Conservation (phyloP, 2,797 vertebrate species). For the Artibeus jamaicensis region DNA sequence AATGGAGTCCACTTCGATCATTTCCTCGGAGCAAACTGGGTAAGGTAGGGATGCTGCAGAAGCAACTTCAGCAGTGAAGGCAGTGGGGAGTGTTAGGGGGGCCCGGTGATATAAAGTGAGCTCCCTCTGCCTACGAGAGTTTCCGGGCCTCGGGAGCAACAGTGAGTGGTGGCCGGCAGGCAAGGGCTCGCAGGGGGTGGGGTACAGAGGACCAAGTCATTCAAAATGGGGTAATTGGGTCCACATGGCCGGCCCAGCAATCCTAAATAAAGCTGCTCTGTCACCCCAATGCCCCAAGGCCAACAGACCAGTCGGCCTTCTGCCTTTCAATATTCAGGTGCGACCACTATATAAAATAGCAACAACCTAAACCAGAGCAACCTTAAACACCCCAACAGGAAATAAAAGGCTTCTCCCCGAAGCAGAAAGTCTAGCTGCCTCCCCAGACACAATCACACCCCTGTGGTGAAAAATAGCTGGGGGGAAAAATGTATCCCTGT, state of each 20-base stretch:
- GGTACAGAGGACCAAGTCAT: background rate
- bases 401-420: constrained; percentile 28
- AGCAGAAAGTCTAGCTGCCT: constrained; percentile 14
- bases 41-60: no score
- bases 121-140: background rate
- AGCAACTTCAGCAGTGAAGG: background rate
- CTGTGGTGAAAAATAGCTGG: background rate
- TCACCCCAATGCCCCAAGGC: constrained; percentile 51
- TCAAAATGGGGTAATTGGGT: constrained; percentile 60
- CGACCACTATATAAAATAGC: constrained; percentile 27
- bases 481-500: background rate
- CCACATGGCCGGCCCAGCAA: constrained; percentile 33
- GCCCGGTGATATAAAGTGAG: background rate
- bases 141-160: background rate
- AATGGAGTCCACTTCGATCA: background rate
- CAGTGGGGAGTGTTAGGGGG: rapidly evolving
- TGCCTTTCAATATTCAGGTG: constrained; percentile 2
- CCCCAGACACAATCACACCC: constrained; percentile 18
- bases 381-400: constrained; percentile 58
- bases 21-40: background rate
- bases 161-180: rapidly evolving
- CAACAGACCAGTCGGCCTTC: constrained; percentile 32
- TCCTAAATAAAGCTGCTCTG: constrained; percentile 64
- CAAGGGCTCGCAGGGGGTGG: background rate
- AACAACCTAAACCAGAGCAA: constrained; percentile 25